phyloP scores from a whole-genome alignment of 30 jellyfish, hydroid and myxozoan species.

The Pseudorhiza aurosa region DNA sequence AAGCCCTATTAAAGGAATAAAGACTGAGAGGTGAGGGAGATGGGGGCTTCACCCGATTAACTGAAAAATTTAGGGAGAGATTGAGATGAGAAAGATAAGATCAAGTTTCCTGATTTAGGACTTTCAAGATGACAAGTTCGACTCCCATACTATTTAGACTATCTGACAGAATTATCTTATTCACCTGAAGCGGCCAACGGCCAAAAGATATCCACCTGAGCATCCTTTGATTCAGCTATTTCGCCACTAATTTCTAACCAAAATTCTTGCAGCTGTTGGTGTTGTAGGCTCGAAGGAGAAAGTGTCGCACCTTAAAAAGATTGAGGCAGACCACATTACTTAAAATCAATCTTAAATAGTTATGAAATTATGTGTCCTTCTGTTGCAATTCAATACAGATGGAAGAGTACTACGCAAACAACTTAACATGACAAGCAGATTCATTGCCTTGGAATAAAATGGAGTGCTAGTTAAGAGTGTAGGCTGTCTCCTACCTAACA shows the following conservation, averaged over 20 bases:
- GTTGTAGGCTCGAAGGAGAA: slow-evolving; percentile 7
- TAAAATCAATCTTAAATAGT: not conserved
- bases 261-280: slow-evolving; percentile 52
- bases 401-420: not conserved
- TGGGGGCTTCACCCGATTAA: too few species aligned
- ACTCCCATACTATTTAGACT: too few species aligned
- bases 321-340: not conserved
- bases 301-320: slow-evolving; percentile 50
- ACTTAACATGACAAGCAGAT: not conserved
- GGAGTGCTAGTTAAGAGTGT: too few species aligned
- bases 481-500: too few species aligned
- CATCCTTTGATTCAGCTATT: slow-evolving; percentile 19
- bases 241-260: slow-evolving; percentile 43
- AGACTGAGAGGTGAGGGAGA: too few species aligned
- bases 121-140: too few species aligned
- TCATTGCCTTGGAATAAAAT: not conserved
- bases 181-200: slow-evolving; percentile 74
- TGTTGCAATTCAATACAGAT: not conserved
- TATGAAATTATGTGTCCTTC: not conserved
- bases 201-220: slow-evolving; percentile 61
- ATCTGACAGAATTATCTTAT: too few species aligned
- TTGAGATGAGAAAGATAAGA: too few species aligned
- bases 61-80: too few species aligned
- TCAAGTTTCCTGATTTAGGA: too few species aligned
- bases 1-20: too few species aligned